Evolutionary conservation across 2,888 invertebrate species (phyloP).

Genomic region (Muscina levida): DNA sequence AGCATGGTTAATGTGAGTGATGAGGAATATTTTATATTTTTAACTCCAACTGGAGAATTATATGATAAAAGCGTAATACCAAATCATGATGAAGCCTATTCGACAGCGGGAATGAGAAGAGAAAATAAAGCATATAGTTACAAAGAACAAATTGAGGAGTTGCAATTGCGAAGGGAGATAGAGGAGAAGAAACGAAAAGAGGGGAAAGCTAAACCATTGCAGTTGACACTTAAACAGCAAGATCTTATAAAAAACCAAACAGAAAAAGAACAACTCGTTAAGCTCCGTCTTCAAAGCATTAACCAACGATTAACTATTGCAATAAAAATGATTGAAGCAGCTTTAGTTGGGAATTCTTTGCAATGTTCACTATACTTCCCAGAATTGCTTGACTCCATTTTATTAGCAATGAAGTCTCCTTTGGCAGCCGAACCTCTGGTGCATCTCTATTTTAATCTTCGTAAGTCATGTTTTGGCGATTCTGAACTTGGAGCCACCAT

Average conservation of each 20-base stretch:
- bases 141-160: conserved; percentile 97
- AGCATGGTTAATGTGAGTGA: conserved; percentile 87
- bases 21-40: conserved; percentile 89
- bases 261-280: conserved; percentile 90
- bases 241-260: conserved; percentile 93
- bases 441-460: conserved; percentile 83
- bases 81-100: conserved; percentile 76
- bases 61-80: conserved; percentile 93
- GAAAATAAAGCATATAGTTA: conserved; percentile 98
- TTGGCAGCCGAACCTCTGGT: conserved; percentile 87
- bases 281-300: conserved; percentile 85
- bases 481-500: conserved; percentile 82
- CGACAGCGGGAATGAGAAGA: conserved; percentile 86
- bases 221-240: conserved; percentile 92
- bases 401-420: conserved; percentile 85
- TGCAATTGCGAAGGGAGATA: conserved; percentile 94
- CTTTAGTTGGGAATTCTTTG: conserved; percentile 75
- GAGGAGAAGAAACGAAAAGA: conserved; percentile 92
- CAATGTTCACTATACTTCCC: conserved; percentile 76
- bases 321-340: conserved; percentile 76
- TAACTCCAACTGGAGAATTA: conserved; percentile 93
- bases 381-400: conserved; percentile 73
- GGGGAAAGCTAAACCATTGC: conserved; percentile 87
- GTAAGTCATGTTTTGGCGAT: conserved; percentile 81
- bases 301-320: conserved; percentile 75